Evolutionary conservation across 2,113 vertebrate species (phyloP).

Genomic region (Euleptes europaea): DNA sequence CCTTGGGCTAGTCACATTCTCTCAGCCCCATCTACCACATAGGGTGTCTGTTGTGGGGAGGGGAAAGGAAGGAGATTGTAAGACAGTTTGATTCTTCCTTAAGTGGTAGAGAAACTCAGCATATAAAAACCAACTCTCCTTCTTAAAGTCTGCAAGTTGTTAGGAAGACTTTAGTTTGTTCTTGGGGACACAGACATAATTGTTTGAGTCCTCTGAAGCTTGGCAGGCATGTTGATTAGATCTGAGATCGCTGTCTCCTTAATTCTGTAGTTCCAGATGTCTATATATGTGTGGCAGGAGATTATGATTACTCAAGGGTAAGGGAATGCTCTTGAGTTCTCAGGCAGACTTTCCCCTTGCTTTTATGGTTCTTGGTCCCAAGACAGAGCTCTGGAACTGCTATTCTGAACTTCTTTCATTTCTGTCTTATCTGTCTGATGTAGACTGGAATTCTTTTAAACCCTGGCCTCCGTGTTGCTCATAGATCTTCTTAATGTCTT

Average conservation of each 20-base stretch:
- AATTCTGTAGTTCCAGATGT: background rate
- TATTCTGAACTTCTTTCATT: background rate
- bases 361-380: background rate
- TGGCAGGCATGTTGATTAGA: background rate
- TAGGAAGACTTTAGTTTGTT: no score
- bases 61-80: no score
- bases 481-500: background rate
- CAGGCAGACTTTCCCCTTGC: background rate
- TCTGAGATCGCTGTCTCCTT: no score
- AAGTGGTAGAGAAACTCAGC: no score
- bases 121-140: no score
- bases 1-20: no score
- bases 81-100: no score
- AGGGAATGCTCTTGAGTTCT: background rate
- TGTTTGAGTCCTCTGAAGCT: background rate
- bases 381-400: background rate
- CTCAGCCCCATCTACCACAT: no score
- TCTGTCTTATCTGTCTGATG: background rate
- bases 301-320: background rate
- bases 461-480: background rate
- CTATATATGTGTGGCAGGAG: background rate
- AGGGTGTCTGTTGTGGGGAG: no score
- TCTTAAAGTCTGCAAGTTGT: no score
- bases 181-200: no score
- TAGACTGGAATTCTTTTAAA: background rate